A percentile compares a stretch with the other conserved stretches of the same genome.
These are phyloP conservation scores for Gymnobelideus leadbeateri DNA, from an alignment of 2,113 vertebrate species.

Conservation along the genomic window DNA sequence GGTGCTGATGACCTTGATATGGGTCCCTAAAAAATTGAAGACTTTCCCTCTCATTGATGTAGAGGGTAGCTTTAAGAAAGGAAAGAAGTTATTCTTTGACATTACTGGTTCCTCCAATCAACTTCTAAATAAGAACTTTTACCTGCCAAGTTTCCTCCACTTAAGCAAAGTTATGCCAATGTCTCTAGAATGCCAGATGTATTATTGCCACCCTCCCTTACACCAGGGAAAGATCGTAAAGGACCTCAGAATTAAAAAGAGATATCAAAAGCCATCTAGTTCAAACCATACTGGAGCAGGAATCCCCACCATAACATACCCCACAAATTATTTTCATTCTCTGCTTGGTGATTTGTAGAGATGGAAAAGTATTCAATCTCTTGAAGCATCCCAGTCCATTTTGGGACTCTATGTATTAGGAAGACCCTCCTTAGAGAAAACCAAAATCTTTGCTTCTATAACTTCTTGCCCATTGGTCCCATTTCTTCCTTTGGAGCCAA, in stretches of 20 bases:
- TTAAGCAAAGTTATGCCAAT: background rate
- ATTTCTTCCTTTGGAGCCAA: background rate
- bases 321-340: conserved; percentile 15
- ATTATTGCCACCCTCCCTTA: background rate
- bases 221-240: background rate
- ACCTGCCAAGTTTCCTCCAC: background rate
- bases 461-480: background rate
- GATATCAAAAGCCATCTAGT: conserved; percentile 41
- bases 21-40: background rate
- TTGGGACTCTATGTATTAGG: background rate
- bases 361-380: background rate
- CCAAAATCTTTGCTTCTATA: background rate
- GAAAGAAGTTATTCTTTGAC: background rate
- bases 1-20: background rate
- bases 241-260: background rate
- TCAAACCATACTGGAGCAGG: conserved; percentile 37
- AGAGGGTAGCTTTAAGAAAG: background rate
- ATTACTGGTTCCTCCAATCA: background rate
- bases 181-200: background rate
- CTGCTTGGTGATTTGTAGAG: background rate
- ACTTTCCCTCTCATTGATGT: background rate
- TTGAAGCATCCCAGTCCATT: background rate
- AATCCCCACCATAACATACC: background rate
- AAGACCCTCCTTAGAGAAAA: background rate
- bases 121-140: background rate